phyloP scores from a whole-genome alignment of 2,797 vertebrate genomes.

The Chelonia mydas region DNA sequence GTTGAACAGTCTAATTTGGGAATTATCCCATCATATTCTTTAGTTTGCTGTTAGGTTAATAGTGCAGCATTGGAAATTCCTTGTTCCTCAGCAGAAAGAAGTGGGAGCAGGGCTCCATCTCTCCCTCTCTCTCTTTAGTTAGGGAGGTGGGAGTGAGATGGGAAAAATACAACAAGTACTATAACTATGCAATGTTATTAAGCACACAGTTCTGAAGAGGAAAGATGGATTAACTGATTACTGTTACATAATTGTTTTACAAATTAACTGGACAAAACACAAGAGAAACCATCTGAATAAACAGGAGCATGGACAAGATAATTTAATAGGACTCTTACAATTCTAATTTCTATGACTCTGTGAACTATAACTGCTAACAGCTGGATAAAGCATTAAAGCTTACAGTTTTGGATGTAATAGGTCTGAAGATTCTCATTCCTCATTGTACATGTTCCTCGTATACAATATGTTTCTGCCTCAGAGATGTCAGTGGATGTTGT shows the following conservation, averaged over 20 bases:
- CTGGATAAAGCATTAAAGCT: not conserved
- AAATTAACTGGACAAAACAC: not conserved
- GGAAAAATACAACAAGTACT: not conserved
- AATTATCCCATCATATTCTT: slow-evolving; percentile 22
- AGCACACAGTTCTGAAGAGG: not conserved
- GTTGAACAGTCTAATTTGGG: slow-evolving; percentile 36
- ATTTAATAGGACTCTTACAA: not conserved
- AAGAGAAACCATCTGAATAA: not conserved
- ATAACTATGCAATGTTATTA: not conserved
- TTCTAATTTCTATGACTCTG: not conserved
- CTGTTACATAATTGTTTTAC: not conserved
- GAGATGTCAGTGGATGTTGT: not conserved
- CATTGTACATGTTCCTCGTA: slow-evolving; percentile 3
- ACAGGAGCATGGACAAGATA: not conserved
- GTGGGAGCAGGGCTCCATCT: not conserved
- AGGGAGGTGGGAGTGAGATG: not conserved
- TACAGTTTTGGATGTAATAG: not conserved
- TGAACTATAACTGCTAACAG: not conserved
- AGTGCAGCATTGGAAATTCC: not conserved
- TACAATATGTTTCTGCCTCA: not conserved
- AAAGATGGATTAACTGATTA: not conserved
- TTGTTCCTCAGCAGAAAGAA: not conserved
- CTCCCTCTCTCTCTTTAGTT: slow-evolving; percentile 11
- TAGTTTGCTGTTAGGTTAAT: slow-evolving; percentile 19
- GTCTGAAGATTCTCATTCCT: slow-evolving; percentile 14